Evolutionary conservation across 1,140 invertebrate genomes (phyloP).

Genomic region (Nasonia giraulti): DNA sequence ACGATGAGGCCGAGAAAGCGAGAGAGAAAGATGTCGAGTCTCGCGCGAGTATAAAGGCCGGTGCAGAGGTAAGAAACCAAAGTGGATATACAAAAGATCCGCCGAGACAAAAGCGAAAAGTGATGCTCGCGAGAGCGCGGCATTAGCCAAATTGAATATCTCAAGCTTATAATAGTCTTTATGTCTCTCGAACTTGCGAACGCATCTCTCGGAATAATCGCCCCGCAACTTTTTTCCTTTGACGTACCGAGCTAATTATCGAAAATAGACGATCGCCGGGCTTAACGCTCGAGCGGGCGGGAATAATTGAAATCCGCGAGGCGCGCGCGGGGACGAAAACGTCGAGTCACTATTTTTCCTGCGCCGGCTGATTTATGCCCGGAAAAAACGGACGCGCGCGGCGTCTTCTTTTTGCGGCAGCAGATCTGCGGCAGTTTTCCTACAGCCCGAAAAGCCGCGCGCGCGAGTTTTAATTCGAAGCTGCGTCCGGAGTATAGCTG

Average conservation of each 20-base stretch:
- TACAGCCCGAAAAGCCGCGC: neutral
- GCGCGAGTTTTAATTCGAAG: neutral
- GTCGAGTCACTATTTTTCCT: constrained; percentile 11
- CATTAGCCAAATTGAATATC: constrained; percentile 18
- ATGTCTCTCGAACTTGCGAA: too few relatives aligned
- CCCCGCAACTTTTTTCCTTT: neutral
- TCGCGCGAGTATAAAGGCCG: neutral
- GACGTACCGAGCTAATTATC: neutral
- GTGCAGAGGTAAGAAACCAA: neutral
- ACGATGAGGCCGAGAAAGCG: neutral
- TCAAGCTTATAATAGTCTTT: neutral
- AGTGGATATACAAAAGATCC: constrained; percentile 14
- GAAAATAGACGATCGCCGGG: neutral
- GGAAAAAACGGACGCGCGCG: constrained; percentile 9
- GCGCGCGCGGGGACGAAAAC: neutral
- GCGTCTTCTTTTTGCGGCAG: neutral
- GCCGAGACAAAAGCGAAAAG: constrained; percentile 1
- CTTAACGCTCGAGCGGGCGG: neutral
- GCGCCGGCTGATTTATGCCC: constrained; percentile 31
- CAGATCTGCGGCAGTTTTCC: neutral
- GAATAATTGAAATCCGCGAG: constrained; percentile 37
- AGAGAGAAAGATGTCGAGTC: neutral
- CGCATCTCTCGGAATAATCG: neutral
- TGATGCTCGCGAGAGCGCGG: neutral
- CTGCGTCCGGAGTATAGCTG: neutral